phyloP scores from a whole-genome alignment of 2,797 vertebrate genomes.

The Euthynnus affinis region DNA sequence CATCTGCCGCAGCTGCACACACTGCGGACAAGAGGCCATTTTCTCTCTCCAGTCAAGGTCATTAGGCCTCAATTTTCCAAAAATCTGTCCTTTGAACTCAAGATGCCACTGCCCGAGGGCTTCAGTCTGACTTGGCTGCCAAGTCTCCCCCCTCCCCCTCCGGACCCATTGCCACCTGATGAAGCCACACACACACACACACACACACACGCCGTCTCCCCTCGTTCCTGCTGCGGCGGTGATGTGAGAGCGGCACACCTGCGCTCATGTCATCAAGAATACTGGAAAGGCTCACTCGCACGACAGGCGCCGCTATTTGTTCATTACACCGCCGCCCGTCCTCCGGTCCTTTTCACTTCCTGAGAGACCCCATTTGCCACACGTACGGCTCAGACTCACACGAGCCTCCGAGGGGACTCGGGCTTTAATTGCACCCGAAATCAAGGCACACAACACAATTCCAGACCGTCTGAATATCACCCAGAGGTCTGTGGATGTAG shows the following conservation, averaged over 20 bases:
- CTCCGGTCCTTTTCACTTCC: conserved; percentile 29
- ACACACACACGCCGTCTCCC: conserved; percentile 32
- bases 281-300: conserved; percentile 59
- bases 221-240: conserved; percentile 3
- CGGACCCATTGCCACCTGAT: not conserved
- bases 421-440: conserved; percentile 56
- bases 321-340: conserved; percentile 57
- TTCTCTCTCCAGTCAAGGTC: conserved; percentile 68
- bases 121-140: conserved; percentile 19
- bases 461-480: conserved; percentile 43
- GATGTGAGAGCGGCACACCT: conserved; percentile 58
- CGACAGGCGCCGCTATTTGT: conserved; percentile 29
- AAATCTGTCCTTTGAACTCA: conserved; percentile 67
- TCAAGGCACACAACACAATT: conserved; percentile 36
- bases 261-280: conserved; percentile 53
- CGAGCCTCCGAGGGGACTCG: conserved; percentile 38
- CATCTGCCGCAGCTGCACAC: conserved; percentile 65
- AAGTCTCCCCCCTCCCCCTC: conserved; percentile 16
- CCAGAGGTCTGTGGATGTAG: conserved; percentile 38
- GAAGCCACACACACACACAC: too few species aligned
- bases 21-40: conserved; percentile 41
- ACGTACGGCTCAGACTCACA: conserved; percentile 14
- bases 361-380: conserved; percentile 25
- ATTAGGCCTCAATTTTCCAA: conserved; percentile 66
- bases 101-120: conserved; percentile 49